Evolutionary conservation across 1,140 invertebrate species (phyloP), one percentile per base, ranked within the genome.

Genomic region (Mizuhopecten yessoensis): DNA sequence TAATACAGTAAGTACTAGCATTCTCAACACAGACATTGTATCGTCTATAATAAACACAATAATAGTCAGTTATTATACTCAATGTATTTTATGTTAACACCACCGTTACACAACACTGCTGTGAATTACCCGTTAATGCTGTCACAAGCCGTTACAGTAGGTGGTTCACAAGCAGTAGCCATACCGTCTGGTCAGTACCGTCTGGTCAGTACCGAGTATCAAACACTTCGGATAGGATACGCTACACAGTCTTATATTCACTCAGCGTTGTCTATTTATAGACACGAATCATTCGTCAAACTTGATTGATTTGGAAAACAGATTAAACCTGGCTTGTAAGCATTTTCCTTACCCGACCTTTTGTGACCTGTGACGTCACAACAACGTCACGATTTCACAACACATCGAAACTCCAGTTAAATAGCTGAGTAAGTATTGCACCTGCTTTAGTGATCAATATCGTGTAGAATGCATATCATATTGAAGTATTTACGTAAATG

Each of bases 371-470:
- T 49, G 20, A 49, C n/a, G n/a, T n/a, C 45, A 13, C 20, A 15
- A 23, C 20, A 75, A 75, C 57, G 57, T 75, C 57, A 75, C n/a
- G 23, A 75, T 75, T 75, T 75, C 57, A 75, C 57, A 75, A 75
- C n/a, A 75, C 57, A 75, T 29, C 17, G 57, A 5, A 75, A 75
- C 17, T 7, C 9, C 42, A 15, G 42, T 1, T 45, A 39, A 39
- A n/a, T n/a, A n/a, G n/a, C n/a, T n/a, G n/a, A n/a, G n/a, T n/a
- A n/a, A n/a, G n/a, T n/a, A n/a, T n/a, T n/a, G n/a, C n/a, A n/a
- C n/a, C n/a, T n/a, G n/a, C n/a, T n/a, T n/a, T n/a, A n/a, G n/a
- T n/a, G n/a, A n/a, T n/a, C n/a, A n/a, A n/a, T n/a, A n/a, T n/a
- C n/a, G n/a, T n/a, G n/a, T n/a, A n/a, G n/a, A n/a, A n/a, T n/a